Conservation (phyloP, 1,140 invertebrate genomes). For the Akabosia matsudoensis region DNA sequence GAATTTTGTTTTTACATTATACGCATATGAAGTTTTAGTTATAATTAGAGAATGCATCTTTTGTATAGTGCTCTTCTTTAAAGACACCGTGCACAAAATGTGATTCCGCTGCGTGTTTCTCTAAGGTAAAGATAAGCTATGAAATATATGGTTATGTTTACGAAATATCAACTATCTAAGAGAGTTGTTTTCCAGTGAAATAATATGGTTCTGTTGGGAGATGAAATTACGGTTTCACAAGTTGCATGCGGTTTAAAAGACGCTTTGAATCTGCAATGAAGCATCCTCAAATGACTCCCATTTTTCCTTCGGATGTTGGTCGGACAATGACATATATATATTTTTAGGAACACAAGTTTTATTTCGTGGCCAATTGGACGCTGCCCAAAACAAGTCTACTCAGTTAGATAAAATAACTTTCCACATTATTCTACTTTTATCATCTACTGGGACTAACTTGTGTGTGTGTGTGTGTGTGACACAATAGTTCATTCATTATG, state of each 20-base stretch:
- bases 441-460: background rate
- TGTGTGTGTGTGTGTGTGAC: background rate
- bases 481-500: background rate
- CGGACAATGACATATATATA: background rate
- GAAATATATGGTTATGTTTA: too few species aligned
- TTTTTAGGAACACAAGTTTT: background rate
- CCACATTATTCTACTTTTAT: background rate
- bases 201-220: too few species aligned
- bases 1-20: too few species aligned
- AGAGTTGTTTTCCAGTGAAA: too few species aligned
- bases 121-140: too few species aligned
- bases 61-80: too few species aligned
- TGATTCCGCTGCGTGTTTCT: too few species aligned
- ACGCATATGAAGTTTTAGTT: too few species aligned
- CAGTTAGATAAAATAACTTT: background rate
- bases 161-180: too few species aligned
- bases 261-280: background rate
- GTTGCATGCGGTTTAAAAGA: background rate
- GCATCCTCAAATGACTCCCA: background rate
- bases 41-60: too few species aligned
- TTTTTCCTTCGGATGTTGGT: background rate
- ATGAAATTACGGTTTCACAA: too few species aligned
- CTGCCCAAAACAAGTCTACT: background rate
- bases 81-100: too few species aligned
- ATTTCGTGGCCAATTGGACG: conserved; percentile 9